Conservation (phyloP, 2,888 invertebrate species). For the Ennomos quercinarius region DNA sequence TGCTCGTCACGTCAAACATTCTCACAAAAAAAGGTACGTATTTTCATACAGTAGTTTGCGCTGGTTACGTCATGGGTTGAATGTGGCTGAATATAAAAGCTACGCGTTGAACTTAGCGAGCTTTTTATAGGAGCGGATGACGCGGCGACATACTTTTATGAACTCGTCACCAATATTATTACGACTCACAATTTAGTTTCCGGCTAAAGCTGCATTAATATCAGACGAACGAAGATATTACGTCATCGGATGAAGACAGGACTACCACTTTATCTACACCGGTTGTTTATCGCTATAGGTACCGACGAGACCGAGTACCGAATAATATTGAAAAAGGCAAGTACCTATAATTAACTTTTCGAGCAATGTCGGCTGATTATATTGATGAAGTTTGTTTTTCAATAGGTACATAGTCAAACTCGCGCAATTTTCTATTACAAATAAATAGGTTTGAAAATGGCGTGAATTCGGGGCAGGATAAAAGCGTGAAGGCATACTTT, state of each 20-base stretch:
- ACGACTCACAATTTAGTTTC: slow-evolving; percentile 39
- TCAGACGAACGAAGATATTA: slow-evolving; percentile 48
- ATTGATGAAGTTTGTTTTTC: too few relatives aligned
- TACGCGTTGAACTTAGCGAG: slow-evolving; percentile 28
- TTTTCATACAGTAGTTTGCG: slow-evolving; percentile 1
- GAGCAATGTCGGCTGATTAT: too few relatives aligned
- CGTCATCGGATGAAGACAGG: slow-evolving; percentile 44
- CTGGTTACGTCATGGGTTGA: slow-evolving; percentile 17
- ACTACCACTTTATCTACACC: slow-evolving; percentile 7
- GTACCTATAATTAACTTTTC: too few relatives aligned
- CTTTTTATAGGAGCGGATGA: slow-evolving; percentile 36
- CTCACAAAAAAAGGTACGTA: too few relatives aligned
- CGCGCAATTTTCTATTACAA: too few relatives aligned
- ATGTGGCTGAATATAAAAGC: slow-evolving; percentile 18
- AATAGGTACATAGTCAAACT: too few relatives aligned
- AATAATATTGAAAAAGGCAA: too few relatives aligned
- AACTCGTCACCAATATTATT: slow-evolving; percentile 49
- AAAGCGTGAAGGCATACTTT: too few relatives aligned
- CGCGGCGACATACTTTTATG: slow-evolving; percentile 43
- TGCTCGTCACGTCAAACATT: too few relatives aligned
- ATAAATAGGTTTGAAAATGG: too few relatives aligned
- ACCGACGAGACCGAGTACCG: too few relatives aligned
- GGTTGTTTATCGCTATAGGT: slow-evolving; percentile 16
- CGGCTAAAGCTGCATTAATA: slow-evolving; percentile 48
- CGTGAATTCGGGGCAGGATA: too few relatives aligned